A percentile compares a stretch with the other conserved stretches of the same genome.
Conservation (phyloP, 2,797 vertebrate species). For the Mustela erminea region DNA sequence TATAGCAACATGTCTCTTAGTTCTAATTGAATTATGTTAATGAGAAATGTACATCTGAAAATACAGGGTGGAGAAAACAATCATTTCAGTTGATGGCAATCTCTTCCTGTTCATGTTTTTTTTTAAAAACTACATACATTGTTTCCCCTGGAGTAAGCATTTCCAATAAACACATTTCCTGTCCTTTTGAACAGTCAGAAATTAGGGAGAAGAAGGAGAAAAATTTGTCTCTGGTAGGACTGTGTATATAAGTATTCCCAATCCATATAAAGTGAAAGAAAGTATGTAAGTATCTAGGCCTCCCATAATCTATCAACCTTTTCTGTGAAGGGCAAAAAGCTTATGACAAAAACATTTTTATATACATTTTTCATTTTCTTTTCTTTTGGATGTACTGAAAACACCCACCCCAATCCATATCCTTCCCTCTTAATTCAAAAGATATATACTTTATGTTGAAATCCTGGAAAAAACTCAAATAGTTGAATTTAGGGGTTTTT, state of each 20-base stretch:
- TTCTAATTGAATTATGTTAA: slow-evolving; percentile 43
- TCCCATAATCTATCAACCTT: background rate
- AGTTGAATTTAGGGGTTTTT: background rate
- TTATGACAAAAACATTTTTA: background rate
- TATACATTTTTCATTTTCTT: background rate
- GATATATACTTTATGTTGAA: background rate
- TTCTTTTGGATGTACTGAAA: background rate
- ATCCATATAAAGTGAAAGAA: background rate
- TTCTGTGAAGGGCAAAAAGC: background rate
- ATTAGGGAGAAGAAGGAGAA: background rate
- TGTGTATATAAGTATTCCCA: background rate
- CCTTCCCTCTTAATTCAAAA: background rate
- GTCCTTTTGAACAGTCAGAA: slow-evolving; percentile 54
- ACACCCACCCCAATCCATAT: background rate
- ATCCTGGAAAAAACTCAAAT: background rate
- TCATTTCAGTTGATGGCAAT: background rate
- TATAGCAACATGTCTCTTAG: background rate
- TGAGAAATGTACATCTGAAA: slow-evolving; percentile 57
- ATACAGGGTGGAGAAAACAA: background rate
- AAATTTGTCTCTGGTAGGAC: background rate
- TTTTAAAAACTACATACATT: background rate
- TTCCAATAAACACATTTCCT: background rate
- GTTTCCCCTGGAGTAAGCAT: slow-evolving; percentile 15
- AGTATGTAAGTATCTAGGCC: background rate
- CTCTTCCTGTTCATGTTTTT: slow-evolving; percentile 42